phyloP scores from a whole-genome alignment of 2,113 vertebrate genomes.

The Ochotona curzoniae region DNA sequence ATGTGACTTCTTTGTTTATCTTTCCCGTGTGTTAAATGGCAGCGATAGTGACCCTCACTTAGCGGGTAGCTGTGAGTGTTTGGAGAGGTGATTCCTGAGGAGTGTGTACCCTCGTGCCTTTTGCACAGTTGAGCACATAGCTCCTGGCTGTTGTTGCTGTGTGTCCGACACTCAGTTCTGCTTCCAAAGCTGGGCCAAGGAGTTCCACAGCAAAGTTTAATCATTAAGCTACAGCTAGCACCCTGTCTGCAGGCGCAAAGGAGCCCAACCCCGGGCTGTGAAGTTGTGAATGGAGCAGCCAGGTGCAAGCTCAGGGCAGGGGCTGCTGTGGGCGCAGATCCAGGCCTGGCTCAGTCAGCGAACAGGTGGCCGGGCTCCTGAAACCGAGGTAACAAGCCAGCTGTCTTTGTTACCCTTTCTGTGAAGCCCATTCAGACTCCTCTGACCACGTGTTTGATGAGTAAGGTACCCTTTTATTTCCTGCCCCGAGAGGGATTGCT shows the following conservation, averaged over 20 bases:
- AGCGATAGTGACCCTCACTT: background rate
- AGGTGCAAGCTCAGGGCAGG: background rate
- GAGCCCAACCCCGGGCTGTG: constrained; percentile 20
- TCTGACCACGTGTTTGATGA: constrained; percentile 66
- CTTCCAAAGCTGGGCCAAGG: background rate
- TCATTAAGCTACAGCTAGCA: constrained; percentile 31
- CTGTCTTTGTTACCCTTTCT: constrained; percentile 70
- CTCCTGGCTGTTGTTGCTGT: background rate
- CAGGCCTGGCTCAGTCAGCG: background rate
- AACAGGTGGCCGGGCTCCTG: constrained; percentile 67
- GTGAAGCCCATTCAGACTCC: constrained; percentile 65
- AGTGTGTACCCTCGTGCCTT: background rate
- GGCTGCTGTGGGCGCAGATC: constrained; percentile 39
- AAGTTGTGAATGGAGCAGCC: constrained; percentile 25
- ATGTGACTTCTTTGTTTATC: background rate
- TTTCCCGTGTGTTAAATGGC: constrained; percentile 17
- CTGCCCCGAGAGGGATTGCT: constrained; percentile 48
- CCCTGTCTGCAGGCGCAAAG: background rate
- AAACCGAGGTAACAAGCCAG: background rate
- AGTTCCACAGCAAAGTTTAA: background rate
- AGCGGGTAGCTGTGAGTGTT: background rate
- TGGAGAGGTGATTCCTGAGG: background rate
- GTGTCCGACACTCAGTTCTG: background rate
- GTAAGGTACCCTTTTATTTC: constrained; percentile 69
- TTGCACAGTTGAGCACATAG: background rate